Percentiles rank a stretch among this genome's conserved stretches.
Evolutionary conservation across 2,113 vertebrate species (phyloP).

Genomic region (Neopipo cinnamomea): DNA sequence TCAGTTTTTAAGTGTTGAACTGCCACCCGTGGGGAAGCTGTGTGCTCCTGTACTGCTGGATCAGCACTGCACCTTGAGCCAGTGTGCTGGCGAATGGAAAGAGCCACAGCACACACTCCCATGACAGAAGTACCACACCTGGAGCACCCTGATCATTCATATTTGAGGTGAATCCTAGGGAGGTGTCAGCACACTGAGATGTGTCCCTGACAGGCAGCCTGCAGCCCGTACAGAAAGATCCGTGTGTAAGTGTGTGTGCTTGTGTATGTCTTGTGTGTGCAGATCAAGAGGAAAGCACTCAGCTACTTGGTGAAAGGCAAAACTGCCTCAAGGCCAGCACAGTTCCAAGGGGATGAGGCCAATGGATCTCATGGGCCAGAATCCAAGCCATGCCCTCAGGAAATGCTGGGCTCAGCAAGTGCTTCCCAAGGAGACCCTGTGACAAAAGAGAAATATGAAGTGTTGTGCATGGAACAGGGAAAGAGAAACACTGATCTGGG

Average conservation of each 20-base stretch:
- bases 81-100: background rate
- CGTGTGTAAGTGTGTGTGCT: fast-evolving
- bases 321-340: background rate
- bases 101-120: background rate
- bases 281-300: background rate
- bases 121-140: background rate
- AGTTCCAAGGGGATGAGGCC: background rate
- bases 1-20: background rate
- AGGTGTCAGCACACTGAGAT: background rate
- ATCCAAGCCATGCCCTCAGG: background rate
- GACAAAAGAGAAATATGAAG: background rate
- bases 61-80: background rate
- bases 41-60: background rate
- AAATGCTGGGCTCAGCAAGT: background rate
- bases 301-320: background rate
- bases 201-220: background rate
- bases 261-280: background rate
- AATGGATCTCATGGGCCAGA: background rate
- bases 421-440: background rate
- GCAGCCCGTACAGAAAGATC: background rate
- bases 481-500: background rate
- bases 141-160: too few relatives aligned
- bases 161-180: background rate
- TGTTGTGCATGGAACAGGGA: too few relatives aligned
- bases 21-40: fast-evolving